Evolutionary conservation across 2,797 vertebrate species (phyloP).

Genomic region (Pipistrellus nathusii): DNA sequence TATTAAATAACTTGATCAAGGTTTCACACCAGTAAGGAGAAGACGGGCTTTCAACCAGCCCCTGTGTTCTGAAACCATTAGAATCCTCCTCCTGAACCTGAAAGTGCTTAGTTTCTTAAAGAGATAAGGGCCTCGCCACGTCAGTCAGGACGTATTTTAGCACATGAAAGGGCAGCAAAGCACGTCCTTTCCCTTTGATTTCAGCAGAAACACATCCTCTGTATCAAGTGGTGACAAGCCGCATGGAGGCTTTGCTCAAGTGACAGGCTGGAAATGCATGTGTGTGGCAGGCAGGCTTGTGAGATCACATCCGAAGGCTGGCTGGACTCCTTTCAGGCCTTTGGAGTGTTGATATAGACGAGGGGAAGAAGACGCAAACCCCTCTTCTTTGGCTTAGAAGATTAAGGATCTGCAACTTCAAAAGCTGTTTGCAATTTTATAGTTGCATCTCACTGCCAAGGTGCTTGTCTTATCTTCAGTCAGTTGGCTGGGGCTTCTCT

Average conservation of each 20-base stretch:
- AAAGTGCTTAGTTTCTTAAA: slow-evolving; percentile 25
- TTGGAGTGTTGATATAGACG: slow-evolving; percentile 64
- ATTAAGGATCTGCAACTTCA: slow-evolving; percentile 72
- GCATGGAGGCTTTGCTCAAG: slow-evolving; percentile 8
- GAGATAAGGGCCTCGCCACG: neutral
- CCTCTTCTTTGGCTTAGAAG: slow-evolving; percentile 71
- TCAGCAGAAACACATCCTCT: slow-evolving; percentile 6
- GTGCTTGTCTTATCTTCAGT: slow-evolving; percentile 78
- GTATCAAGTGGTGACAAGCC: slow-evolving; percentile 65
- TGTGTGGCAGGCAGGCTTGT: slow-evolving; percentile 73
- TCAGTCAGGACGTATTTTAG: neutral
- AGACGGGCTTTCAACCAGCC: neutral
- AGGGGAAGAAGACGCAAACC: slow-evolving; percentile 49
- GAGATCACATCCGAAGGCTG: slow-evolving; percentile 74
- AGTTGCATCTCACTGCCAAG: slow-evolving; percentile 71
- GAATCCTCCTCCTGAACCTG: neutral
- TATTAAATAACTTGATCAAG: neutral
- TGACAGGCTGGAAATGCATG: slow-evolving; percentile 52
- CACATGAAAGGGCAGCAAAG: slow-evolving; percentile 56
- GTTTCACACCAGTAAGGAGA: neutral
- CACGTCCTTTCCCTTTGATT: slow-evolving; percentile 57
- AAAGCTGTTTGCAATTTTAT: slow-evolving; percentile 78
- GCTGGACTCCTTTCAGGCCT: slow-evolving; percentile 65
- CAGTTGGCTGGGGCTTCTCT: slow-evolving; percentile 52
- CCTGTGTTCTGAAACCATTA: neutral